Conservation (phyloP, 2,797 vertebrate genomes). For the Acrocephalus scirpaceus region DNA sequence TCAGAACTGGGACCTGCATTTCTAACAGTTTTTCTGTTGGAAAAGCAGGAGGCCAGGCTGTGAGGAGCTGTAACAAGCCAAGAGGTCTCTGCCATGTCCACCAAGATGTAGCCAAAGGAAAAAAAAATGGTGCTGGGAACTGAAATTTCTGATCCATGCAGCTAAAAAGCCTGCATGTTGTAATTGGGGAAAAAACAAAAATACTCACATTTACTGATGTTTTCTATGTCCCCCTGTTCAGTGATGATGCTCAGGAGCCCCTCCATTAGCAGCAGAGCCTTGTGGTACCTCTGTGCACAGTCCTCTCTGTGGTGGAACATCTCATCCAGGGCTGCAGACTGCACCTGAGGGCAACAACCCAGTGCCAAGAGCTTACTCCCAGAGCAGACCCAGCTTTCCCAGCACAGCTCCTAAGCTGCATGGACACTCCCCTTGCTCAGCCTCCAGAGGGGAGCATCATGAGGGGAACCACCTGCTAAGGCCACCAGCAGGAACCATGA, state of each 20-base stretch:
- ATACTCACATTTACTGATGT: conserved; percentile 89
- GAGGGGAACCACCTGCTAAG: background rate
- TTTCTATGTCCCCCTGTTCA: conserved; percentile 87
- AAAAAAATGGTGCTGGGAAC: background rate
- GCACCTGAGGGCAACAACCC: conserved; percentile 81
- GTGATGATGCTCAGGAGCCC: conserved; percentile 89
- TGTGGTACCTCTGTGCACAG: conserved; percentile 90
- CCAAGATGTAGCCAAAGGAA: background rate
- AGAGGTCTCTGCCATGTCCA: background rate
- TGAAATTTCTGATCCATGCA: background rate
- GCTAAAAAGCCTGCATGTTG: background rate
- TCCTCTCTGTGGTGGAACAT: conserved; percentile 92
- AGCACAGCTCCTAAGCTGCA: fast-evolving
- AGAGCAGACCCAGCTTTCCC: background rate
- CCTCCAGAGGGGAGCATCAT: background rate
- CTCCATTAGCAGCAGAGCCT: conserved; percentile 93
- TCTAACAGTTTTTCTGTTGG: background rate
- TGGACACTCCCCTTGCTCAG: background rate
- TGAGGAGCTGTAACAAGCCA: background rate
- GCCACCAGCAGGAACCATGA: background rate
- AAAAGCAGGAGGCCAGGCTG: background rate
- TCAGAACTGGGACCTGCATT: background rate
- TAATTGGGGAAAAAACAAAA: background rate
- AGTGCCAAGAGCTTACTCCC: background rate
- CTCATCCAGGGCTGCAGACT: conserved; percentile 94